Conservation (phyloP, 2,888 invertebrate genomes). For the Serrognathus titanus region DNA sequence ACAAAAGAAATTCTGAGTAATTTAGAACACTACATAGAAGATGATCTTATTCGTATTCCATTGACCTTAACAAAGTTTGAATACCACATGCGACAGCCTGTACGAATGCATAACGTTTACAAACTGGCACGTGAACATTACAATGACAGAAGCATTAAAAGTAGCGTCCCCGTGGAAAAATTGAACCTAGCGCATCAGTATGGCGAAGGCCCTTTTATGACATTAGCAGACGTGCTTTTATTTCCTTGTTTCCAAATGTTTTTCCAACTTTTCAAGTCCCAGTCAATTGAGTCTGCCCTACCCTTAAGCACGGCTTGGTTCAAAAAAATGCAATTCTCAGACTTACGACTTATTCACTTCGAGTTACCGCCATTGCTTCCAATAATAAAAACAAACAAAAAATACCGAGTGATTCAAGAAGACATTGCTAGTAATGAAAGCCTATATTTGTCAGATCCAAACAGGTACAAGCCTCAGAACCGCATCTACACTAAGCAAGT, state of each 20-base stretch:
- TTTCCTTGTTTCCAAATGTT: conserved; percentile 67
- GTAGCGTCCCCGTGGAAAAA: conserved; percentile 51
- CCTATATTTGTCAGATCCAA: conserved; percentile 75
- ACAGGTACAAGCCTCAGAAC: conserved; percentile 69
- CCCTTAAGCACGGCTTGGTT: conserved; percentile 68
- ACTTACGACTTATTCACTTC: conserved; percentile 2
- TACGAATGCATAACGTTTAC: conserved; percentile 80
- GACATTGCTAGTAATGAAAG: conserved; percentile 50
- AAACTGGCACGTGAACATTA: conserved; percentile 64
- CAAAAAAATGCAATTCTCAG: conserved; percentile 30
- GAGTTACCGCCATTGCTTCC: background rate
- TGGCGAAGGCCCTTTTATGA: conserved; percentile 79
- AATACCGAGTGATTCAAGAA: conserved; percentile 18
- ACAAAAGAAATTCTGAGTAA: conserved; percentile 50
- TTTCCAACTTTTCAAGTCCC: conserved; percentile 49
- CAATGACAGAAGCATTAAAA: conserved; percentile 44
- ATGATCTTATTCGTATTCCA: conserved; percentile 53
- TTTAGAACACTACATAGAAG: conserved; percentile 26
- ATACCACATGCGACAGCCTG: conserved; percentile 77
- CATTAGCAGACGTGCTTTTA: conserved; percentile 79
- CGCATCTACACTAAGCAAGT: conserved; percentile 73
- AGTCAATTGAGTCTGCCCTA: conserved; percentile 48
- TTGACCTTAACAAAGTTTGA: conserved; percentile 75
- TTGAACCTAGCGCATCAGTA: conserved; percentile 65
- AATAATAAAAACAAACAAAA: conserved; percentile 28